Evolutionary conservation across 2,888 invertebrate species (phyloP), one percentile per base, ranked within the genome.

Genomic region (Ormia ochracea): DNA sequence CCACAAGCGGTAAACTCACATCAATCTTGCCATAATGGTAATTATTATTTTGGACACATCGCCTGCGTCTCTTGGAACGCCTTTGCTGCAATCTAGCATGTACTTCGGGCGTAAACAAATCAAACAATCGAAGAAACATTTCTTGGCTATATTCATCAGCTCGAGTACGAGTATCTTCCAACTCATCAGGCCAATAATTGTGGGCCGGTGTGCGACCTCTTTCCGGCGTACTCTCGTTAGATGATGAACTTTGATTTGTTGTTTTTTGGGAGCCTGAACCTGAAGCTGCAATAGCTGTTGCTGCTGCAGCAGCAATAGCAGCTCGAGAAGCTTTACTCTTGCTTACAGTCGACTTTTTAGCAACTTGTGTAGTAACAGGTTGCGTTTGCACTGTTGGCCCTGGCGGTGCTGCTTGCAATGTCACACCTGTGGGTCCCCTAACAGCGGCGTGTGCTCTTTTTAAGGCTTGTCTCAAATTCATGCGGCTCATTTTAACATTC

Each of bases 1-100:
- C 4, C 45, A 45, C 19, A 19, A 54, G 41, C 23, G 4, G 21
- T 50, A 23, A 19, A 58, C 85, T 84, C 56, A 86, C 86, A 26
- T 88, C 89, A 79, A 89, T 85, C 33, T 86, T 87, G 12, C 89
- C 90, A 82, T 90, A 90, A 73, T 89, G 89, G 75, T 86, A 90
- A 77, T 88, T 90, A 17, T 87, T 88, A 75, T 87, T 89, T 56
- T 88, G 87, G 0, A 89, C 88, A 33, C 85, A 86, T 12, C 90
- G 88, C 2, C 89, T 87, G 50, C 86, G 86, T n/a, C 90, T 85
- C 76, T 89, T 89, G 0, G 89, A 89, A 31, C 89, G 87, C 1
- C 89, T 85, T 73, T 88, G 88, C 56, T 86, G 86, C 79, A 90
- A 80, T 61, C 85, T 85, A 43, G 86, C 84, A 6, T 87, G 82